Base-by-base conservation (phyloP, 1,140 invertebrate species). In the Pteromalus puparum region DNA sequence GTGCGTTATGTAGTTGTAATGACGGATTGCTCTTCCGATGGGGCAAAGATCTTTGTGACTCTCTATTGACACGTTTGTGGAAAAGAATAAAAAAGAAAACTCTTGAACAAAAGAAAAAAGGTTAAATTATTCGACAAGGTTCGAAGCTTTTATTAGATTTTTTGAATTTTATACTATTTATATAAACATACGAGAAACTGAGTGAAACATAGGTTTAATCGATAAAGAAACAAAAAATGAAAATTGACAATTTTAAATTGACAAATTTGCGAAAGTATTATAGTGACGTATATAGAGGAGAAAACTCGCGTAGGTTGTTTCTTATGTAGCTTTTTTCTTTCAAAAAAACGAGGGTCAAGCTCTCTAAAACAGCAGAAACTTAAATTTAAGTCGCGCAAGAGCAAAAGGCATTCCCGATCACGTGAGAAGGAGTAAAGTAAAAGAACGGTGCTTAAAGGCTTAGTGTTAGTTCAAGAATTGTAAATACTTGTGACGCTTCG, bases 181-280 rank as follows among this genome's bases (percentile, higher is more conserved):
- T 83, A 82, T 34, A 70, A 70, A 26, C n/a, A 30, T 67, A 18
- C 21, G 21, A 13, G 67, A 26, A 30, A 28, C 26, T 70, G 24
- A 28, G 67, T 74, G 18, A 38, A 74, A 42, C 72, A 30, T 38
- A 75, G 28, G 65, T 61, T 61, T 81, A 73, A 81, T 61, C 53
- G 53, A 61, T n/a, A 21, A 61, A 3, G 13, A 53, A 61, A 61
- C 18, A 53, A 53, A 53, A 48, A 53, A 53, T 18, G 18, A 48
- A 12, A 34, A 77, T 70, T 78, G 75, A 72, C 65, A 78, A 78
- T 78, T 77, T 77, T n/a, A 78, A 83, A 83, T 78, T 76, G 46
- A 48, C 74, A 78, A 83, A 42, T 78, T 83, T 34, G 42, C 68
- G 65, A 83, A 83, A 83, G 75, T 83, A 83, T 83, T 83, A 83